Percentiles rank a stretch among this genome's conserved stretches.
phyloP scores from a whole-genome alignment of 2,113 vertebrate genomes.

The Oncorhynchus nerka region DNA sequence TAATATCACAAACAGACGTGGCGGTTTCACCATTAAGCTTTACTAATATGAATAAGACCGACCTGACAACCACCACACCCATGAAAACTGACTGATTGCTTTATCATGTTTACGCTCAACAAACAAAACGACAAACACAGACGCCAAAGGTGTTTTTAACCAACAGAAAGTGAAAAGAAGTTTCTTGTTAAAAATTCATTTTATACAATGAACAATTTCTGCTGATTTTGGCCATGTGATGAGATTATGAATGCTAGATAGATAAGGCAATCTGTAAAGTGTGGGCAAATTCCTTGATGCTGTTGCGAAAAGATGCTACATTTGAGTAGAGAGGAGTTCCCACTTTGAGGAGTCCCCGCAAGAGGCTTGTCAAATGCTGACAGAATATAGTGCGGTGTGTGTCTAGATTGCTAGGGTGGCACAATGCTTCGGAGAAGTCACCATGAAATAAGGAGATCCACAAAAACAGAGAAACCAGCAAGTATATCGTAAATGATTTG shows the following conservation, averaged over 20 bases:
- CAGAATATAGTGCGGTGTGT: slow-evolving; percentile 41
- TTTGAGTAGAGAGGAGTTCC: slow-evolving; percentile 31
- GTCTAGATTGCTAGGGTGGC: slow-evolving; percentile 46
- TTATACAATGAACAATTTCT: no score
- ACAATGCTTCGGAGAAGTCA: slow-evolving; percentile 63
- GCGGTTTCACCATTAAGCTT: no score
- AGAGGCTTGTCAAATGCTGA: slow-evolving; percentile 42
- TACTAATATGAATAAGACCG: no score
- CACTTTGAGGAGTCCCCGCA: slow-evolving; percentile 45
- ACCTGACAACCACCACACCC: no score
- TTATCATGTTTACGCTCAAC: no score
- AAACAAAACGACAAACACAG: no score
- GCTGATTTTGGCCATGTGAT: no score
- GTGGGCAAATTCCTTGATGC: slow-evolving; percentile 1
- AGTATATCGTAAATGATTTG: slow-evolving; percentile 38
- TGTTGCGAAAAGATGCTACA: slow-evolving; percentile 27
- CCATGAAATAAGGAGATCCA: slow-evolving; percentile 56
- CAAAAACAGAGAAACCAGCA: slow-evolving; percentile 25
- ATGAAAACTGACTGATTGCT: no score
- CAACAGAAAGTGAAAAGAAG: no score
- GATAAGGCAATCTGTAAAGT: background rate
- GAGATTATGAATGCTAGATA: background rate
- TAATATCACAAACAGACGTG: no score
- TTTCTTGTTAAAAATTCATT: no score
- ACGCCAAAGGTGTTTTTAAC: no score